Base-by-base conservation (phyloP, 2,888 invertebrate genomes). In the Tachina lurida region DNA sequence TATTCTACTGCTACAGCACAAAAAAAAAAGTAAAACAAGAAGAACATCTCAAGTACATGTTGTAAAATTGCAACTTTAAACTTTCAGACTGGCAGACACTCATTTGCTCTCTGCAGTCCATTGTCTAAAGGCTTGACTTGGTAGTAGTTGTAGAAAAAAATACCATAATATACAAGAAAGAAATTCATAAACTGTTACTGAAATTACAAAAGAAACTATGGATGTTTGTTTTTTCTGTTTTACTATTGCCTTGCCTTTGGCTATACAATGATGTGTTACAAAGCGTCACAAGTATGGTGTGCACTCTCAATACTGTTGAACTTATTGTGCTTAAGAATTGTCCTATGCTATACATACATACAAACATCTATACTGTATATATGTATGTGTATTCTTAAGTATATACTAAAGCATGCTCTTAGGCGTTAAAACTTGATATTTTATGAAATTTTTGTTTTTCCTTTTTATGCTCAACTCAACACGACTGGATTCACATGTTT, bases 171-270 rank as follows among this genome's bases (percentile, higher is more conserved):
- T 15, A 54, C 52, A 68, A 49, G 19, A 65, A 80, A 74, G 22
- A 83, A 43, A 76, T 79, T 83, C 79, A 83, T 86, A 86, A 86
- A 86, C 79, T 75, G 79, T 86, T 83, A 68, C 73, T 81, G 68
- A 67, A 74, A 68, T 79, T 79, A 75, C 65, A 79, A 75, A 65
- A 79, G 75, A 79, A 81, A 84, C 49, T 58, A 58, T 70, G 58
- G 65, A 78, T 75, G 75, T 13, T 41, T 71, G 19, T 71, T 13
- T 58, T 7, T 7, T 2, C 31, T 31, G 31, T 78, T n/a, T 60
- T 60, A 12, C 15, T 78, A 54, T 58, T 76, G 62, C 73, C 22
- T 68, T 78, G 74, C 73, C 81, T 82, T 74, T 78, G 62, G 85
- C 45, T 74, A 82, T 78, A 71, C 52, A 68, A 73, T 73, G 56